phyloP scores from a whole-genome alignment of 2,113 vertebrate genomes.

The Galeopterus variegatus region DNA sequence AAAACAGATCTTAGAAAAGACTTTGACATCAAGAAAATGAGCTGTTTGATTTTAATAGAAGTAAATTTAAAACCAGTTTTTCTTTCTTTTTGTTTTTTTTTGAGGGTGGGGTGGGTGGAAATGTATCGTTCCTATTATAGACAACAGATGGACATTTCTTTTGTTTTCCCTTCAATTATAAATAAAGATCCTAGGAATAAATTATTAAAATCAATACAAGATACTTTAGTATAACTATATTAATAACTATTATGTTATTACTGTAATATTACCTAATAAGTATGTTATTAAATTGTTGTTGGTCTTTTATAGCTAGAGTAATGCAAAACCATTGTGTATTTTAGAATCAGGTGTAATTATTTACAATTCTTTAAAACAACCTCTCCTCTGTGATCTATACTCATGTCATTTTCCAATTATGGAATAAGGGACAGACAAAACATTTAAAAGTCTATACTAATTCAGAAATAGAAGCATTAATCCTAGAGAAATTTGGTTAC shows the following conservation, averaged over 20 bases:
- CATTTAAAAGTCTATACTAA: conserved; percentile 47
- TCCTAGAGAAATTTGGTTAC: conserved; percentile 18
- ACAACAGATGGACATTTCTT: conserved; percentile 39
- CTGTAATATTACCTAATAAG: background rate
- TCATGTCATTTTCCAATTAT: background rate
- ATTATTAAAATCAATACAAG: conserved; percentile 18
- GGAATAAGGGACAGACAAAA: conserved; percentile 31
- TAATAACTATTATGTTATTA: conserved; percentile 15
- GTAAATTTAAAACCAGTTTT: conserved; percentile 3
- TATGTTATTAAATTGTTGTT: background rate
- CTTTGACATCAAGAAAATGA: background rate
- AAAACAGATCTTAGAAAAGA: background rate
- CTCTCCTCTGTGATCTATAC: background rate
- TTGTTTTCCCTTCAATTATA: conserved; percentile 43
- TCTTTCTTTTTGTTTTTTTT: background rate
- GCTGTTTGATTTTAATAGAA: conserved; percentile 47
- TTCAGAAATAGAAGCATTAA: conserved; percentile 44
- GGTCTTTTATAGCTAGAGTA: background rate
- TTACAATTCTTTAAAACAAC: conserved; percentile 26
- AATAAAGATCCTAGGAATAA: conserved; percentile 37
- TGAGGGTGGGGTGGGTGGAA: background rate
- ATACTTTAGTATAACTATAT: conserved; percentile 2
- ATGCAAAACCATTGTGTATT: conserved; percentile 33
- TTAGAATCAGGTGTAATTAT: conserved; percentile 43
- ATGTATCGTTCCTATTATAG: background rate